phyloP scores from a whole-genome alignment of 2,797 vertebrate species.

The Gadopsis bispinosus region DNA sequence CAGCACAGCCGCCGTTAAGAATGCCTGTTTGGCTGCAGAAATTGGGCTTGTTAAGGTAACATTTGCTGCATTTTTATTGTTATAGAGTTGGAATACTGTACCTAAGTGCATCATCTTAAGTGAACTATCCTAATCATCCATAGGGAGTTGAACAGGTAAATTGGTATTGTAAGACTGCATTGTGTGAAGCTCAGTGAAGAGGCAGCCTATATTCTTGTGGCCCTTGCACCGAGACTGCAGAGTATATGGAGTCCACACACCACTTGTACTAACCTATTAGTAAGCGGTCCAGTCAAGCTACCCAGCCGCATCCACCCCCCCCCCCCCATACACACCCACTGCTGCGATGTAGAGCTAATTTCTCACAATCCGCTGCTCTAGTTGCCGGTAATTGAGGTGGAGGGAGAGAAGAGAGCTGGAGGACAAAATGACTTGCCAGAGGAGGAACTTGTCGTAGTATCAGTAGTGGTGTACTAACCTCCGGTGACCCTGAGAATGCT shows the following conservation, averaged over 20 bases:
- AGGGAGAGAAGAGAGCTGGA: constrained; percentile 45
- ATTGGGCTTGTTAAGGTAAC: constrained; percentile 18
- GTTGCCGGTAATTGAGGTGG: constrained; percentile 70
- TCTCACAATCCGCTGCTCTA: constrained; percentile 67
- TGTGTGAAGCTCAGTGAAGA: constrained; percentile 39
- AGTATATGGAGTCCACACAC: constrained; percentile 53
- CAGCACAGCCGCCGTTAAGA: constrained; percentile 23
- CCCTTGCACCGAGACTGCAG: constrained; percentile 61
- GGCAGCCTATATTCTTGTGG: constrained; percentile 50
- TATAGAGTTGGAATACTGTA: constrained; percentile 24
- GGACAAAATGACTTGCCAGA: constrained; percentile 65
- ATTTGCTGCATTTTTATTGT: constrained; percentile 22
- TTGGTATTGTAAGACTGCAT: constrained; percentile 48
- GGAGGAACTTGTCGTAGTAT: constrained; percentile 62
- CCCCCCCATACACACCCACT: neutral
- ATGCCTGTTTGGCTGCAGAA: constrained; percentile 15
- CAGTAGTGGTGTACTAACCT: constrained; percentile 70
- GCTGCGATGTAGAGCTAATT: constrained; percentile 66
- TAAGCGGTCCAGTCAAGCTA: constrained; percentile 57
- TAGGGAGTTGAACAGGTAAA: constrained; percentile 64
- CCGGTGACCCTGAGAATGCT: constrained; percentile 44
- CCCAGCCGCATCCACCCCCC: constrained; percentile 4
- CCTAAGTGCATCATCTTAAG: constrained; percentile 45
- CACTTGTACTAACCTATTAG: constrained; percentile 74
- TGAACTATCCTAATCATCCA: constrained; percentile 56